Percentiles rank a stretch among this genome's conserved stretches.
phyloP scores from a whole-genome alignment of 2,888 invertebrate species.

The Apodemia mormo region DNA sequence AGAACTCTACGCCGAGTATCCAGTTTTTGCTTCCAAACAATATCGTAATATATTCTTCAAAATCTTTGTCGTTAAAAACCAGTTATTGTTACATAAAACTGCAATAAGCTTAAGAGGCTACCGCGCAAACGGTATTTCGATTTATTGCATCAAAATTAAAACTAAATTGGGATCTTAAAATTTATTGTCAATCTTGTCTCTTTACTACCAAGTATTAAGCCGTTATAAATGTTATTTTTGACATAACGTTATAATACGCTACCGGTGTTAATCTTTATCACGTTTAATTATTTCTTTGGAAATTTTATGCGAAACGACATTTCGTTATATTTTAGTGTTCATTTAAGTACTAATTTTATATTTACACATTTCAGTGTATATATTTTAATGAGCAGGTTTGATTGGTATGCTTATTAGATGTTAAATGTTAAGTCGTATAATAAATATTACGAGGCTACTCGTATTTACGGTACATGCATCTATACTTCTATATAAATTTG shows the following conservation, averaged over 20 bases:
- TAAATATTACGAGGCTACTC: slow-evolving; percentile 1
- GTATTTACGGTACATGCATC: slow-evolving; percentile 29
- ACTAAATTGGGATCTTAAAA: slow-evolving; percentile 1
- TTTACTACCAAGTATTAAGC: background rate
- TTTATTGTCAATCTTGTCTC: background rate
- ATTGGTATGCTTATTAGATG: slow-evolving; percentile 7
- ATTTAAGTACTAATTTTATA: background rate
- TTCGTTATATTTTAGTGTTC: background rate
- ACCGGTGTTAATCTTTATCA: slow-evolving; percentile 21
- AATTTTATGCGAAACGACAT: slow-evolving; percentile 21
- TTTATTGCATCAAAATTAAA: slow-evolving; percentile 4
- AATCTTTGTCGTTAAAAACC: too few relatives aligned
- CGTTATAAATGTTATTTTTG: slow-evolving; percentile 18
- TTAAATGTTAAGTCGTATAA: slow-evolving; percentile 19
- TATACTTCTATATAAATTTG: too few relatives aligned
- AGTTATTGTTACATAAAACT: background rate
- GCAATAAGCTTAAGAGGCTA: background rate
- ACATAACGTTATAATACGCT: slow-evolving; percentile 21
- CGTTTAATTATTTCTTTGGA: slow-evolving; percentile 20
- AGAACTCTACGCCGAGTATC: too few relatives aligned
- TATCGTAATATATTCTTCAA: too few relatives aligned
- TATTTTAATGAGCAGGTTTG: background rate
- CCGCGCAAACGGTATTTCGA: slow-evolving; percentile 3
- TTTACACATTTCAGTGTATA: background rate
- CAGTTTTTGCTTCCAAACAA: too few relatives aligned